phyloP scores from a whole-genome alignment of 1,140 invertebrate species.

The Sarcophaga bullata region DNA sequence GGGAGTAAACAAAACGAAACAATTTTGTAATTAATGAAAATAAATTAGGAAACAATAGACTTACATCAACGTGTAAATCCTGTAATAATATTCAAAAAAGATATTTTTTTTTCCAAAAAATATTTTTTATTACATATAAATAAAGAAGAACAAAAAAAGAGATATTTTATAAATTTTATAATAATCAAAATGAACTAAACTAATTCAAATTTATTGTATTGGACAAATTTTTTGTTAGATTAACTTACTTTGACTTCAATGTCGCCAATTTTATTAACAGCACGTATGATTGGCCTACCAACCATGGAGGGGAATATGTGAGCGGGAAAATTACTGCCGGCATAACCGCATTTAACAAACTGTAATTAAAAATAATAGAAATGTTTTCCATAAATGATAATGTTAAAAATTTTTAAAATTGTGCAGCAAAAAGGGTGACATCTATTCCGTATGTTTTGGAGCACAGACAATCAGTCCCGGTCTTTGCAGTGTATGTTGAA shows the following conservation, averaged over 20 bases:
- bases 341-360: slow-evolving; percentile 99
- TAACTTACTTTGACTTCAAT: slow-evolving; percentile 96
- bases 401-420: too few relatives aligned
- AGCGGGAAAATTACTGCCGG: slow-evolving; percentile 98
- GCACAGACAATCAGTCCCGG: too few relatives aligned
- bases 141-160: slow-evolving; percentile 39
- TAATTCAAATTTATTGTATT: slow-evolving; percentile 33
- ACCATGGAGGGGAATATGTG: slow-evolving; percentile 99
- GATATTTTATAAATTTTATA: slow-evolving; percentile 45
- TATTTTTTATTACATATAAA: slow-evolving; percentile 37
- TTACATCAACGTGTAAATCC: slow-evolving; percentile 73
- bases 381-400: not conserved
- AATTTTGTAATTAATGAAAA: slow-evolving; percentile 31
- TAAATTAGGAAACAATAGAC: slow-evolving; percentile 55
- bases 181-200: slow-evolving; percentile 41
- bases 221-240: not conserved
- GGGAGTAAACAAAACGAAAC: slow-evolving; percentile 31
- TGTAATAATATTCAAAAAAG: slow-evolving; percentile 66
- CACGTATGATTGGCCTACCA: slow-evolving; percentile 96
- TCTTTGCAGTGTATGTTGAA: too few relatives aligned
- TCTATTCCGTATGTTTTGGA: too few relatives aligned
- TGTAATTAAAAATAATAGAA: slow-evolving; percentile 67
- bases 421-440: too few relatives aligned
- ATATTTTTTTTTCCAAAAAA: slow-evolving; percentile 50
- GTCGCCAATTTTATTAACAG: slow-evolving; percentile 97